Conservation (phyloP, 2,797 vertebrate species). For the Tokudaia tokunoshimensis region DNA sequence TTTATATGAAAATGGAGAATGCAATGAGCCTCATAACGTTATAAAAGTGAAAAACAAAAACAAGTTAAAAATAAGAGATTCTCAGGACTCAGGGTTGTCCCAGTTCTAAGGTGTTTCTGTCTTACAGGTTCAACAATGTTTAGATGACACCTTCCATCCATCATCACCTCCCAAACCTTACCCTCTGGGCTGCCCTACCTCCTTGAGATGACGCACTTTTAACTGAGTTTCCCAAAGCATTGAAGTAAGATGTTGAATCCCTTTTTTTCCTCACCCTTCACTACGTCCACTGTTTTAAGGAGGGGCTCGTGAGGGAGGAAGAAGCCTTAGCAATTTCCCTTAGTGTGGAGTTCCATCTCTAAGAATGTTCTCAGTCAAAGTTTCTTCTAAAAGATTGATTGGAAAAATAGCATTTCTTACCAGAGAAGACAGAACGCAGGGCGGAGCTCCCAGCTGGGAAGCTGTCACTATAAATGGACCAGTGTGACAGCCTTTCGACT, state of each 20-base stretch:
- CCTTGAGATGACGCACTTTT: not conserved
- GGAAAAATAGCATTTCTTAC: slow-evolving; percentile 27
- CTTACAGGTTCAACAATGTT: slow-evolving; percentile 29
- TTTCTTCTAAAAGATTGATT: slow-evolving; percentile 30
- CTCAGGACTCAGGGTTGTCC: not conserved
- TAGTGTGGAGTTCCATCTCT: slow-evolving; percentile 32
- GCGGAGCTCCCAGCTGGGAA: slow-evolving; percentile 55
- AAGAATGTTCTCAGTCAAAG: slow-evolving; percentile 48
- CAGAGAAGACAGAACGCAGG: slow-evolving; percentile 39
- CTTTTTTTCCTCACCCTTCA: not conserved
- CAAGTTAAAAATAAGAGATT: not conserved
- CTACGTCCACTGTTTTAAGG: not conserved
- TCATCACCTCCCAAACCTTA: not conserved
- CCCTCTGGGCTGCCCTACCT: no score
- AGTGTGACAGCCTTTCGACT: slow-evolving; percentile 42
- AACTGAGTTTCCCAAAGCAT: not conserved
- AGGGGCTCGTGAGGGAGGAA: not conserved
- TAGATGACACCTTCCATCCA: not conserved
- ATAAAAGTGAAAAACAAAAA: slow-evolving; percentile 64
- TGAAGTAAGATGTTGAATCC: not conserved
- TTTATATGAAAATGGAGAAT: slow-evolving; percentile 68
- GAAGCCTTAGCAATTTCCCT: not conserved
- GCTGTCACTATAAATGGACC: slow-evolving; percentile 62
- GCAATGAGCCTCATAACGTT: slow-evolving; percentile 62
- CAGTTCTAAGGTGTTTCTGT: slow-evolving; percentile 34